Evolutionary conservation across 2,113 vertebrate genomes (phyloP).

Genomic region (Lucifuga dentata): DNA sequence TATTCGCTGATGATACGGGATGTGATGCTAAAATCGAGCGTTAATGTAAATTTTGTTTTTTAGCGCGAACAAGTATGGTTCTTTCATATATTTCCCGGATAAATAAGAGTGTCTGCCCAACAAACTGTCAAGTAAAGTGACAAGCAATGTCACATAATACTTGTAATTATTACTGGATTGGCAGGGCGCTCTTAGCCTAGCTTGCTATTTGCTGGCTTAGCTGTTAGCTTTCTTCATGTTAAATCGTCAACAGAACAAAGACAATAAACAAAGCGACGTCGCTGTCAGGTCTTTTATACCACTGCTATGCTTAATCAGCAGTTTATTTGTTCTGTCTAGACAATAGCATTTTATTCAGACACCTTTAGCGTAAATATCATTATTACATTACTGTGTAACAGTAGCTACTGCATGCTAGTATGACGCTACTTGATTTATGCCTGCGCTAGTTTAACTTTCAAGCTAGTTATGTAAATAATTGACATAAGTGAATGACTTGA

Average conservation of each 20-base stretch:
- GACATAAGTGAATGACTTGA: accelerated
- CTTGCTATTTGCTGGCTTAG: background rate
- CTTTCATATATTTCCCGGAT: background rate
- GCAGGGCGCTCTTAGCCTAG: background rate
- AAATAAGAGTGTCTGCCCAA: accelerated
- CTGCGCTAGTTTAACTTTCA: no score
- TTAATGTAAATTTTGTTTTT: background rate
- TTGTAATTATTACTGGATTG: background rate
- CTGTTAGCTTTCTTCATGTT: constrained; percentile 8
- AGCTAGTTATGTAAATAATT: no score
- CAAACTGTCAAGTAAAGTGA: background rate
- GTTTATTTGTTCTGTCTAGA: constrained; percentile 35
- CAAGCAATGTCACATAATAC: no score
- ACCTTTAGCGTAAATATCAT: no score
- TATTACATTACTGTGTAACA: no score
- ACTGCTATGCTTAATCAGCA: constrained; percentile 44
- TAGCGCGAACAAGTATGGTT: background rate
- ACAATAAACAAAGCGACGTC: constrained; percentile 50
- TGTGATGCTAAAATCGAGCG: constrained; percentile 3
- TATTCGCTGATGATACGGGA: constrained; percentile 41
- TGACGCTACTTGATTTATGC: no score
- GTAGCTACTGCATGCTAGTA: background rate
- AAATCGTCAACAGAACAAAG: constrained; percentile 59
- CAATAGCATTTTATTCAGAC: background rate
- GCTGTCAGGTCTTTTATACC: constrained; percentile 24